A percentile compares a stretch with the other conserved stretches of the same genome.
These are phyloP conservation scores for Hirundo rustica DNA, from an alignment of 2,797 vertebrate genomes.

Conservation along the genomic window DNA sequence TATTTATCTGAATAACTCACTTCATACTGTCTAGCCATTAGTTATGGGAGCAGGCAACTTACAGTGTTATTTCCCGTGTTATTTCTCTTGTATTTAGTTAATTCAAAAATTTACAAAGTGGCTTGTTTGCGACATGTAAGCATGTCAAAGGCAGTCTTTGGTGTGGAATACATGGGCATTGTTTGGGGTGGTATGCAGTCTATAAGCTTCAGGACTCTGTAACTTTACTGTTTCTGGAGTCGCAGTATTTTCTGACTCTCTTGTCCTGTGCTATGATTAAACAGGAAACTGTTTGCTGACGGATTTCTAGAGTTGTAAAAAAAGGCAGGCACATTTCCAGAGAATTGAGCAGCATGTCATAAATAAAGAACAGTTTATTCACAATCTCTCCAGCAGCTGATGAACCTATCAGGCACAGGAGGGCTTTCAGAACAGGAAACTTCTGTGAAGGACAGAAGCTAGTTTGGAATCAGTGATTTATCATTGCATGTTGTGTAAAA, in stretches of 20 bases:
- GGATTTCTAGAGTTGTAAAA: conserved; percentile 21
- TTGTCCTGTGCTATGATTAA: not conserved
- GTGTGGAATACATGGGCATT: not conserved
- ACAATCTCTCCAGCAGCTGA: not conserved
- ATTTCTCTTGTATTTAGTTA: not conserved
- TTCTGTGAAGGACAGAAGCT: conserved; percentile 31
- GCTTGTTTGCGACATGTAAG: not conserved
- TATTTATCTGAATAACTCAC: conserved; percentile 4
- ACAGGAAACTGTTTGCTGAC: conserved; percentile 4
- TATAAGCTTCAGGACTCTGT: not conserved
- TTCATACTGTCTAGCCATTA: not conserved
- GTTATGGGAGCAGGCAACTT: not conserved
- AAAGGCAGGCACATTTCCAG: not conserved
- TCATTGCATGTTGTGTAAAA: not conserved
- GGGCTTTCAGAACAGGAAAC: not conserved
- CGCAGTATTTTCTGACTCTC: not conserved
- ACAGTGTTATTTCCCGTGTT: not conserved
- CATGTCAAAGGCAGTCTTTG: not conserved
- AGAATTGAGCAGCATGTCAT: not conserved
- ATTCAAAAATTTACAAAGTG: not conserved
- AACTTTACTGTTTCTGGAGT: not conserved
- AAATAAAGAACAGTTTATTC: conserved; percentile 31
- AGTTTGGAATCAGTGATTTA: conserved; percentile 4
- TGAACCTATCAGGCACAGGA: conserved; percentile 12
- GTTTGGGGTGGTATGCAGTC: not conserved